Conservation (phyloP, 2,797 vertebrate genomes). For the Poeciliopsis infans region DNA sequence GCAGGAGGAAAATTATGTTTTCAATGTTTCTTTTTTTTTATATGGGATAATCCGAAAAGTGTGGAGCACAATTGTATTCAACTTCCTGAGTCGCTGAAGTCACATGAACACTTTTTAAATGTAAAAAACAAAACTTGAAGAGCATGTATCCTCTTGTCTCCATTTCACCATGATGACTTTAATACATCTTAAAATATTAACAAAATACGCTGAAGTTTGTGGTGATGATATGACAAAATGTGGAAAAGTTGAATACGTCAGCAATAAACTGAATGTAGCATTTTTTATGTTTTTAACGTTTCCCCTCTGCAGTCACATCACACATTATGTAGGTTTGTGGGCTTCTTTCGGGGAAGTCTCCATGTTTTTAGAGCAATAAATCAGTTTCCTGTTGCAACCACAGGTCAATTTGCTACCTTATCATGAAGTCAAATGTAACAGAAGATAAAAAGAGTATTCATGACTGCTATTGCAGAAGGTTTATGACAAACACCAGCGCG, state of each 20-base stretch:
- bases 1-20: background rate
- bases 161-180: background rate
- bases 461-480: background rate
- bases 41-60: background rate
- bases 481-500: constrained; percentile 25
- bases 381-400: background rate
- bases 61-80: background rate
- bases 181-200: background rate
- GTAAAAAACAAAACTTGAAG: background rate
- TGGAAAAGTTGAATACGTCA: background rate
- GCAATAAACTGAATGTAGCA: background rate
- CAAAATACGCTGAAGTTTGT: background rate
- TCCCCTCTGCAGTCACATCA: background rate
- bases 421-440: background rate
- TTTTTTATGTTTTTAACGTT: background rate
- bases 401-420: background rate
- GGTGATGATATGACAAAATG: background rate
- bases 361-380: background rate
- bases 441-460: background rate
- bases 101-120: background rate
- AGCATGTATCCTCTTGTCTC: background rate
- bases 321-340: background rate
- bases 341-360: background rate
- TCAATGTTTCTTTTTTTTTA: background rate
- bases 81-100: background rate